Evolutionary conservation across 1,140 invertebrate genomes (phyloP), one percentile per base, ranked within the genome.

Genomic region (Ruditapes philippinarum): DNA sequence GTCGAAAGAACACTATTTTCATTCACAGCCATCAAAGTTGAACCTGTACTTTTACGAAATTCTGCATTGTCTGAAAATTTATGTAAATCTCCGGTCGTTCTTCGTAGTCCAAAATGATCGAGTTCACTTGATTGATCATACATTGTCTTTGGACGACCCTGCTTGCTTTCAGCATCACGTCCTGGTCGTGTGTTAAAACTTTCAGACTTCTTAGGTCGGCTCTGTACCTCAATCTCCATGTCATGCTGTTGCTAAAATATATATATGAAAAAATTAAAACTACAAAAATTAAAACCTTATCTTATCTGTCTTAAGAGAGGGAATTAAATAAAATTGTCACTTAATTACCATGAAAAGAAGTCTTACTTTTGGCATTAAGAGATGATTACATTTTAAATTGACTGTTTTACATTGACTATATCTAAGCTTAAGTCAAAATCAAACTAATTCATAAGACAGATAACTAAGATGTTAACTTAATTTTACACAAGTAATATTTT

Each of bases 81-180:
- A 31, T 88, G 76, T 51, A 80, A 65, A 78, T 80, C 76, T 17
- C 85, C 85, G 0, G 85, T 88, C n/a, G 85, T 88, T 68, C 28
- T 79, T 42, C 85, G 33, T 0, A 88, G 25, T 22, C 31, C 45
- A 40, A 88, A 88, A 54, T 88, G 85, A 19, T 88, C 85, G 7
- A 88, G 85, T 65, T 88, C 85, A 33, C 57, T 76, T 5, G 89
- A 89, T 0, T 78, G 54, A 22, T 76, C 89, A 84, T 90, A 94
- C 93, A 94, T 93, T 7, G 93, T 92, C 33, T 93, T 91, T n/a
- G 94, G 93, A 25, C 94, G 87, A 38, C 70, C 62, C 19, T 65
- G 60, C 19, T 9, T 19, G n/a, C 45, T 49, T 54, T 54, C 73
- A 38, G 9, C 11, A 1, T 57, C 54, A 31, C n/a, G 31, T 0